Percentiles rank a stretch among this genome's conserved stretches.
phyloP scores from a whole-genome alignment of 2,113 vertebrate species.

The Lepisosteus oculatus region DNA sequence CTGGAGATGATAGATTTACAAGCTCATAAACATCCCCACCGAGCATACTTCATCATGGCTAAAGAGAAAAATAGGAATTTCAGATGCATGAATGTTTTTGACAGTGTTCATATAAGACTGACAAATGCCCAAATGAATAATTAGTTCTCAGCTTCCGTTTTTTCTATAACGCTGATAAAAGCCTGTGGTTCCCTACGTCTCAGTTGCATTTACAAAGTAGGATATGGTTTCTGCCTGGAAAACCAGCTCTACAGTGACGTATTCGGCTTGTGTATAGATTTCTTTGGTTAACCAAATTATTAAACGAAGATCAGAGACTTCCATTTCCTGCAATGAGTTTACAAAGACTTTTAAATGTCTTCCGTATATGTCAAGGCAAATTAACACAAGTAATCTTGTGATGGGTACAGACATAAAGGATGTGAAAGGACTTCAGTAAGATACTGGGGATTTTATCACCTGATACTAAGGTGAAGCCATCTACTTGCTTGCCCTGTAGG shows the following conservation, averaged over 20 bases:
- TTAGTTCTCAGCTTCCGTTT: constrained; percentile 17
- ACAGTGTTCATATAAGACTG: constrained; percentile 38
- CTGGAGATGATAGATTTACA: constrained; percentile 53
- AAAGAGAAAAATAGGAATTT: constrained; percentile 29
- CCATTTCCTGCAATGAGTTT: constrained; percentile 22
- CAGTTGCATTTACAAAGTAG: constrained; percentile 31
- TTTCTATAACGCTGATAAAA: constrained; percentile 25
- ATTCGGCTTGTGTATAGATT: no score
- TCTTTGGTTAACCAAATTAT: constrained; percentile 5
- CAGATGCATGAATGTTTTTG: constrained; percentile 26
- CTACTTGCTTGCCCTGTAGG: no score
- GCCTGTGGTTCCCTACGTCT: constrained; percentile 11
- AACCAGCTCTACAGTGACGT: no score
- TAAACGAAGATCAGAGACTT: constrained; percentile 7
- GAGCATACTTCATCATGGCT: constrained; percentile 29
- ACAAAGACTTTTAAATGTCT: neutral
- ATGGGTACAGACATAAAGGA: neutral
- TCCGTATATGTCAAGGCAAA: constrained; percentile 5
- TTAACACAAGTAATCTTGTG: neutral
- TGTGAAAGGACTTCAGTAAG: neutral
- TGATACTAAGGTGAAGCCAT: neutral
- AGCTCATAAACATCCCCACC: constrained; percentile 43
- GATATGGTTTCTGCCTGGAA: constrained; percentile 41
- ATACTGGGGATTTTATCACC: neutral
- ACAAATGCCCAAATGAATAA: constrained; percentile 34